Base-by-base conservation (phyloP, 2,888 invertebrate species). In the Heterodera filipjevi region DNA sequence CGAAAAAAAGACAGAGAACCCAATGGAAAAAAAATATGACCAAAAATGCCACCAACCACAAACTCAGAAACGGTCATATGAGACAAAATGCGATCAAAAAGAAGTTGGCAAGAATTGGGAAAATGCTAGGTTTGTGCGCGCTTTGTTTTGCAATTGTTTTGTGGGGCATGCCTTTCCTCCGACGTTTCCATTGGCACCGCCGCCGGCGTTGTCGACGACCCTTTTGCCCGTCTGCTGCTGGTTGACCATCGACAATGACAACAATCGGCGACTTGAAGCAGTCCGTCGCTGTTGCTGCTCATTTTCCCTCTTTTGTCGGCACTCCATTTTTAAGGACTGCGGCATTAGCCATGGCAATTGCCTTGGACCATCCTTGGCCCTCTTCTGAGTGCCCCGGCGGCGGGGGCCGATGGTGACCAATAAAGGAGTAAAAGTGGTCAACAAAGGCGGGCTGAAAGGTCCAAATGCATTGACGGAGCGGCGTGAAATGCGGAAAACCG, bases 401-500 rank as follows among this genome's bases (percentile, higher is more conserved):
- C 72, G 35, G 2, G 22, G 53, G 53, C 6, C 6, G 53, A 14
- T 14, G 64, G 6, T 64, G 64, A 6, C 64, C 64, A 64, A 16
- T 30, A 30, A 27, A 16, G 68, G 27, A 30, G 44, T 68, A 32
- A 49, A 30, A 32, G 19, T 46, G 49, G 49, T 32, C 73, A 46
- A 46, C 46, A 66, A n/a, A 39, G 49, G 44, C 22, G 22, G 68
- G 59, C 46, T 46, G n/a, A 71, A n/a, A 32, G 39, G 44, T 22
- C 35, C 59, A 66, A 10, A 27, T 27, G 22, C 68, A 16, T 49
- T 44, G 30, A 30, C 49, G 77, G 44, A 32, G 30, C 46, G 49
- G 71, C 14, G 74, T 39, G 66, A 66, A 68, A 22, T 77, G 46
- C 32, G 66, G 71, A 73, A 72, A 77, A 32, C 71, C 77, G n/a